Conservation (phyloP, 2,113 vertebrate genomes). For the Mus spicilegus region DNA sequence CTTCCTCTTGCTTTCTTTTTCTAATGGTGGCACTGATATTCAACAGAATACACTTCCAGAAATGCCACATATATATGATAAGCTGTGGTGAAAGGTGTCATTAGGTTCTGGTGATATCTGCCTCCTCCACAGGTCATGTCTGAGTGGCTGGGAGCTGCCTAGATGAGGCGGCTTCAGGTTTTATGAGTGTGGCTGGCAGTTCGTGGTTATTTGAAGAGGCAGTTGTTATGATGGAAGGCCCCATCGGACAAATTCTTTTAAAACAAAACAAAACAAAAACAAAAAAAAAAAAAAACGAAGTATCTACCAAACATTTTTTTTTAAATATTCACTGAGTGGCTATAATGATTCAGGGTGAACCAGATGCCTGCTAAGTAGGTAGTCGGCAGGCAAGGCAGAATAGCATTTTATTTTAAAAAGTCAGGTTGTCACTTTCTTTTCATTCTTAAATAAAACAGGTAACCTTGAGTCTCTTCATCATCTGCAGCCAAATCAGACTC, state of each 20-base stretch:
- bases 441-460: not conserved
- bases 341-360: not conserved
- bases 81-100: not conserved
- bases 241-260: not conserved
- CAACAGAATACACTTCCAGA: not conserved
- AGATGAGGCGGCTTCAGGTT: not conserved
- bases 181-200: not conserved
- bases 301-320: not conserved
- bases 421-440: not conserved
- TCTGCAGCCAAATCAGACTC: not conserved
- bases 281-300: conserved; percentile 33
- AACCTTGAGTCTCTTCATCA: not conserved
- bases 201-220: not conserved
- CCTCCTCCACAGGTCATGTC: not conserved
- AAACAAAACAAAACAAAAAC: conserved; percentile 26
- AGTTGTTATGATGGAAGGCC: not conserved
- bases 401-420: not conserved
- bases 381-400: not conserved
- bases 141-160: not conserved
- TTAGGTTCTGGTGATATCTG: not conserved
- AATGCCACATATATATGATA: not conserved
- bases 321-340: not conserved
- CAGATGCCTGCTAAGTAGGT: not conserved
- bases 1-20: not conserved
- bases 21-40: not conserved